phyloP scores from a whole-genome alignment of 35 echinoderm and acorn worm genomes.

The Diadema setosum region DNA sequence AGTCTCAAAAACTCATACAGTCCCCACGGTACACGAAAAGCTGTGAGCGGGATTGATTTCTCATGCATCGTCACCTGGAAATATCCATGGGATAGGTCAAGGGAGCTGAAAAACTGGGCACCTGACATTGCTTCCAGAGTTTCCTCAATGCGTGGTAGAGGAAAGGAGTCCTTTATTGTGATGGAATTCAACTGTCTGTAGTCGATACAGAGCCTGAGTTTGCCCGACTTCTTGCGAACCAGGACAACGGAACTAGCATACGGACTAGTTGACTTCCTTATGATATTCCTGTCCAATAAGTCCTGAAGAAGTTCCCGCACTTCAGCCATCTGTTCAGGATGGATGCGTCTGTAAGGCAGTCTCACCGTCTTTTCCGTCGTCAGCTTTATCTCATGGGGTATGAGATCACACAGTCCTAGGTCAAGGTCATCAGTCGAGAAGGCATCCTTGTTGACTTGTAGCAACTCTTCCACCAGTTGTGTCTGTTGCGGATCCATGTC shows the following conservation, averaged over 20 bases:
- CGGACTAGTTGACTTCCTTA: neutral
- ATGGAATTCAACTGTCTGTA: neutral
- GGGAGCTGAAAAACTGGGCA: conserved; percentile 24
- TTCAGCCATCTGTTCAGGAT: conserved; percentile 16
- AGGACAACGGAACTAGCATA: conserved; percentile 10
- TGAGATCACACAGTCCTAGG: conserved; percentile 33
- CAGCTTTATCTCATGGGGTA: conserved; percentile 44
- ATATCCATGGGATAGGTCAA: conserved; percentile 65
- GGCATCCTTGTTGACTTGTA: neutral
- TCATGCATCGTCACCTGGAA: conserved; percentile 37
- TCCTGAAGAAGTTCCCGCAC: conserved; percentile 35
- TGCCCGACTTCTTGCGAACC: conserved; percentile 3
- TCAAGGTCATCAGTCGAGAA: conserved; percentile 20
- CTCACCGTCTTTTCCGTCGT: conserved; percentile 14
- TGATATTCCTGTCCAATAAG: conserved; percentile 44
- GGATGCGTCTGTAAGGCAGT: conserved; percentile 39
- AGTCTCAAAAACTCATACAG: conserved; percentile 37
- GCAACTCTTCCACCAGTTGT: neutral
- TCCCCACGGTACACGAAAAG: conserved; percentile 56
- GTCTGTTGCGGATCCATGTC: neutral
- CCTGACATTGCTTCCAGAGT: conserved; percentile 45
- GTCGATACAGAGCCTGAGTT: neutral
- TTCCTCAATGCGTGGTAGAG: conserved; percentile 50
- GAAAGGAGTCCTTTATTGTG: conserved; percentile 38
- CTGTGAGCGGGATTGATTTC: conserved; percentile 29